Conservation (phyloP, 1,140 invertebrate species). For the Sitobion miscanthi region DNA sequence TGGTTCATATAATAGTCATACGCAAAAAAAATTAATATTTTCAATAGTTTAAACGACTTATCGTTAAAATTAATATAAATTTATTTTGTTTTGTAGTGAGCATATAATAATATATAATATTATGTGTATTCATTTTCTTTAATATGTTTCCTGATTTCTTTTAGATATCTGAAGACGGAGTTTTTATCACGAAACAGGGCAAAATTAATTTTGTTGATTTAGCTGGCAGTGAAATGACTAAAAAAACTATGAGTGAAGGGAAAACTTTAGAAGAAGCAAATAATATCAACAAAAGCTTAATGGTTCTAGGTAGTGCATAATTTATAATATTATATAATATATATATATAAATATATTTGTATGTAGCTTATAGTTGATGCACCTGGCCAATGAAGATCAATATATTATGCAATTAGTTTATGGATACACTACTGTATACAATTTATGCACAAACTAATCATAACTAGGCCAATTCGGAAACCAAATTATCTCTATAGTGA, state of each 20-base stretch:
- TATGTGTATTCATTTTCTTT: not conserved
- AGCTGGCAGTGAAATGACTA: slow-evolving; percentile 93
- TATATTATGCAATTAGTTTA: not conserved
- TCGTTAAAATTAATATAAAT: not conserved
- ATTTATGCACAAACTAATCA: not conserved
- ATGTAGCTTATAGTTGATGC: not conserved
- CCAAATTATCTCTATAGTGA: not conserved
- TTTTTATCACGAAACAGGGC: slow-evolving; percentile 86
- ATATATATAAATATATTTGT: not conserved
- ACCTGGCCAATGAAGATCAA: not conserved
- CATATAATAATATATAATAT: not conserved
- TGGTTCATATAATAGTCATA: not conserved
- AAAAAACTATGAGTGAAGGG: slow-evolving; percentile 89
- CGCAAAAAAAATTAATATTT: too few species aligned
- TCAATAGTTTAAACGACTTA: not conserved
- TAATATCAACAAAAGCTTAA: slow-evolving; percentile 94
- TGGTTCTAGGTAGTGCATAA: slow-evolving; percentile 79
- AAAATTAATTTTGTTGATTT: slow-evolving; percentile 95
- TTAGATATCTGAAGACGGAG: slow-evolving; percentile 72
- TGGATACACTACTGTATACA: not conserved
- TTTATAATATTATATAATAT: not conserved
- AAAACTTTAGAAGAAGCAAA: slow-evolving; percentile 92
- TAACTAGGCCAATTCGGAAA: not conserved
- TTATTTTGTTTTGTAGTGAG: not conserved
- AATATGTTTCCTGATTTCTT: slow-evolving; percentile 53